These are phyloP conservation scores for Lochmaea crataegi DNA, from an alignment of 2,888 invertebrate genomes.

Conservation along the genomic window DNA sequence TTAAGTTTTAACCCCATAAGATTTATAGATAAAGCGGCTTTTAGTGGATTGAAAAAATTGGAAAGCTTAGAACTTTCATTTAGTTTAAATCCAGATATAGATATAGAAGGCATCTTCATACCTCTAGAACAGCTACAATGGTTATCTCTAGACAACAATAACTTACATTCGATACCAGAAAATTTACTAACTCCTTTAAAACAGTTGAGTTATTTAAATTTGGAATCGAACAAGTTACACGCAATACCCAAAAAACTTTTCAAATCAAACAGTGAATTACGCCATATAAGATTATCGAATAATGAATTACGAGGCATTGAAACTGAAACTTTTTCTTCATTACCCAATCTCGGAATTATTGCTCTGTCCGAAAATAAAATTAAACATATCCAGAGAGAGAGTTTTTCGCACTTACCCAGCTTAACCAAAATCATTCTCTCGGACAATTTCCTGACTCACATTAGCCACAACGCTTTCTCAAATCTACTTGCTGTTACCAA, in stretches of 20 bases:
- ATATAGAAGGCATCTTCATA: conserved; percentile 77
- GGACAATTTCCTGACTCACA: conserved; percentile 80
- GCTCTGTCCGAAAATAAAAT: conserved; percentile 85
- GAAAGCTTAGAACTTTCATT: conserved; percentile 85
- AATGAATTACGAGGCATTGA: conserved; percentile 80
- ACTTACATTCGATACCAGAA: conserved; percentile 78
- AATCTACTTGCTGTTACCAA: conserved; percentile 81
- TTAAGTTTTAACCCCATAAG: conserved; percentile 91
- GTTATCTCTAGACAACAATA: conserved; percentile 90
- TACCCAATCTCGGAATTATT: conserved; percentile 80
- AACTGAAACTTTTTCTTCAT: conserved; percentile 76
- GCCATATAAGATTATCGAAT: conserved; percentile 84
- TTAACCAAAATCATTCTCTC: conserved; percentile 86
- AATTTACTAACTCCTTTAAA: conserved; percentile 78
- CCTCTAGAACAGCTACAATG: conserved; percentile 81
- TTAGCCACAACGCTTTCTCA: conserved; percentile 79
- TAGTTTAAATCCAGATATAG: conserved; percentile 67
- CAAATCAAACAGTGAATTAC: conserved; percentile 77
- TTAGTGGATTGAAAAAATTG: conserved; percentile 80
- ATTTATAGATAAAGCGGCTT: conserved; percentile 83
- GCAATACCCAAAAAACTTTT: conserved; percentile 77
- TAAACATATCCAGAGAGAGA: conserved; percentile 74
- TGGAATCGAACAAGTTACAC: conserved; percentile 86
- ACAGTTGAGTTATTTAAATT: conserved; percentile 82
- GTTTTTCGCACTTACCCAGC: conserved; percentile 82